A percentile compares a stretch with the other conserved stretches of the same genome.
Conservation (phyloP, 2,888 invertebrate species). For the Nomada goodeniana region DNA sequence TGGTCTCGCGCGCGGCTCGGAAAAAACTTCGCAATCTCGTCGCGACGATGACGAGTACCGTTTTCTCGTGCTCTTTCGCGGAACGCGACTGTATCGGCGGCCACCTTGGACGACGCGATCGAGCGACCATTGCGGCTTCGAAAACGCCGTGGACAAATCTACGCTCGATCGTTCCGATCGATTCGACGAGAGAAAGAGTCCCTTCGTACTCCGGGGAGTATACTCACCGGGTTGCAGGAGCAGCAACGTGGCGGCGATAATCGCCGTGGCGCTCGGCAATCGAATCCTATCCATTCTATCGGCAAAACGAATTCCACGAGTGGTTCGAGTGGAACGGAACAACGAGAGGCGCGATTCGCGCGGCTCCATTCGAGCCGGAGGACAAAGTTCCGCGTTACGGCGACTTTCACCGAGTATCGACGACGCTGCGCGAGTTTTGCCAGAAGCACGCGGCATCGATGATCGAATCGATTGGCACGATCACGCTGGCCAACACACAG, state of each 20-base stretch:
- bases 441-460: constrained; percentile 44
- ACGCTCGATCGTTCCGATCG: background rate
- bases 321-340: constrained; percentile 24
- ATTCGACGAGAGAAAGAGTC: background rate
- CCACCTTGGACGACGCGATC: background rate
- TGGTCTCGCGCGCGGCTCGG: constrained; percentile 39
- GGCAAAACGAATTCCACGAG: constrained; percentile 40
- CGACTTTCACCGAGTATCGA: constrained; percentile 53
- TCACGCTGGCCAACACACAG: constrained; percentile 29
- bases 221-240: constrained; percentile 57
- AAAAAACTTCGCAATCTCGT: constrained; percentile 51
- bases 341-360: constrained; percentile 32
- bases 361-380: constrained; percentile 41
- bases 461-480: constrained; percentile 46
- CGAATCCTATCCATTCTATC: constrained; percentile 51
- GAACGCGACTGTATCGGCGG: background rate
- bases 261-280: constrained; percentile 24
- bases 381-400: constrained; percentile 38
- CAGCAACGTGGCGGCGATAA: constrained; percentile 39
- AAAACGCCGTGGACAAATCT: background rate
- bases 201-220: background rate
- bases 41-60: constrained; percentile 18
- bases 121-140: background rate
- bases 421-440: constrained; percentile 14
- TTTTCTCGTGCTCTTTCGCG: background rate